Base-by-base conservation (phyloP, 2,797 vertebrate genomes). In the Pogoniulus pusillus region DNA sequence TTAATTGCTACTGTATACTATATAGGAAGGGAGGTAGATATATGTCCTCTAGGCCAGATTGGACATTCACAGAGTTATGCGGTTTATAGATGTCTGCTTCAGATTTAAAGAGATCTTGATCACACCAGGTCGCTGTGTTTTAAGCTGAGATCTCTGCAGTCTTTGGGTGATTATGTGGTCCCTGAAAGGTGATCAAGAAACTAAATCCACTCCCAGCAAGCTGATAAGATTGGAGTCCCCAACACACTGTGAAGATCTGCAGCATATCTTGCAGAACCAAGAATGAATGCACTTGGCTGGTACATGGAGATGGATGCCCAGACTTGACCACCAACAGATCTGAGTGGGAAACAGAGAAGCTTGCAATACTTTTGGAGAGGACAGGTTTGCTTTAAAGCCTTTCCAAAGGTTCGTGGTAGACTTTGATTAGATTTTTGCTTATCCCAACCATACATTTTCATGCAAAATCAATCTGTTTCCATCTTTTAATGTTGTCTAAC, bases 1-100 rank as follows among this genome's bases (percentile, higher is more conserved):
- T 91, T 94, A 91, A 94, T 86, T 93, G 89, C 93, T 95, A 94
- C 93, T 0, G 76, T 91, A 85, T 70, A 83, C 91, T 91, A 85
- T 43, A 72, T 47, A 64, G 63, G 60, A 76, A 92, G 26, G 81
- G 66, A 82, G 64, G 90, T 87, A 90, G 75, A 58, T 49, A n/a
- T 71, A 27, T n/a, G 65, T 90, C 76, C 68, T 80, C 49, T 62
- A 85, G 69, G 39, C 86, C 55, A 82, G 53, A 57, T 90, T 53
- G 88, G 88, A 81, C 76, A 58, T 89, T 76, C 41, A 19, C 7
- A 12, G 69, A 37, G 19, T 72, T 87, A 45, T 10, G 15, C 82
- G 76, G 64, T 91, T 94, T 91, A 62, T 64, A 81, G 60, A 78
- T 70, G n/a, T 20, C 66, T 81, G 76, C 63, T 87, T 82, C 24